These are phyloP conservation scores for Chrysogorgia sp. DNA, from an alignment of 92 coral and sea anemone genomes.

Conservation along the genomic window DNA sequence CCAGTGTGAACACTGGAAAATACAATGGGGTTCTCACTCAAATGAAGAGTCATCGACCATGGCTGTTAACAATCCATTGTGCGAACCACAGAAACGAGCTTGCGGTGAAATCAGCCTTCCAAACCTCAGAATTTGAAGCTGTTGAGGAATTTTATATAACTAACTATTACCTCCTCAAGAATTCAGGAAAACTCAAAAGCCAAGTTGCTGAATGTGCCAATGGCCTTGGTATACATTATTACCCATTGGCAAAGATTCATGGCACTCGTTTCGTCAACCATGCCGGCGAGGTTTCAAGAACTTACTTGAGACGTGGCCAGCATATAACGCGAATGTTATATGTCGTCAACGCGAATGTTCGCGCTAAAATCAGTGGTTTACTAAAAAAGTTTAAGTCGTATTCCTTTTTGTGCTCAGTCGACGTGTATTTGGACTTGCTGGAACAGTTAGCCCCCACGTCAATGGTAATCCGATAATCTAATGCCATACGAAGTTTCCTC, in stretches of 20 bases:
- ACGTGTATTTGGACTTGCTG: conserved; percentile 39
- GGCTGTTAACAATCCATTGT: conserved; percentile 52
- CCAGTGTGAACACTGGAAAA: conserved; percentile 53
- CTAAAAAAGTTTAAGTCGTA: conserved; percentile 52
- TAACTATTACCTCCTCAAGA: conserved; percentile 33
- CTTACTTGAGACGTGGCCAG: conserved; percentile 59
- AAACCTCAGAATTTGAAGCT: conserved; percentile 32
- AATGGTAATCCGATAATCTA: conserved; percentile 41
- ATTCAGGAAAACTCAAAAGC: conserved; percentile 47
- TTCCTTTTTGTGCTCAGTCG: conserved; percentile 37
- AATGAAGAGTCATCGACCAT: conserved; percentile 47
- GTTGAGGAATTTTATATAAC: conserved; percentile 37
- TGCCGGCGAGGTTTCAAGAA: conserved; percentile 47
- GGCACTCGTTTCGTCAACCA: conserved; percentile 54
- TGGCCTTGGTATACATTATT: conserved; percentile 37
- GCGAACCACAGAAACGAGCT: conserved; percentile 50
- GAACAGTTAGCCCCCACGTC: conserved; percentile 50
- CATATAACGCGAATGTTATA: conserved; percentile 13
- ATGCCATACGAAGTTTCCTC: conserved; percentile 45
- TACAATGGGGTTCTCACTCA: conserved; percentile 47
- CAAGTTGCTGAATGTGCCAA: conserved; percentile 41
- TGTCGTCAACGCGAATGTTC: conserved; percentile 14
- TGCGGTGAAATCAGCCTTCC: conserved; percentile 41
- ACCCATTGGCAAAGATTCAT: conserved; percentile 48
- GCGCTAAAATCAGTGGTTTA: conserved; percentile 31